Evolutionary conservation across 2,113 vertebrate species (phyloP), one percentile per base, ranked within the genome.

Genomic region (Callionymus lyra): DNA sequence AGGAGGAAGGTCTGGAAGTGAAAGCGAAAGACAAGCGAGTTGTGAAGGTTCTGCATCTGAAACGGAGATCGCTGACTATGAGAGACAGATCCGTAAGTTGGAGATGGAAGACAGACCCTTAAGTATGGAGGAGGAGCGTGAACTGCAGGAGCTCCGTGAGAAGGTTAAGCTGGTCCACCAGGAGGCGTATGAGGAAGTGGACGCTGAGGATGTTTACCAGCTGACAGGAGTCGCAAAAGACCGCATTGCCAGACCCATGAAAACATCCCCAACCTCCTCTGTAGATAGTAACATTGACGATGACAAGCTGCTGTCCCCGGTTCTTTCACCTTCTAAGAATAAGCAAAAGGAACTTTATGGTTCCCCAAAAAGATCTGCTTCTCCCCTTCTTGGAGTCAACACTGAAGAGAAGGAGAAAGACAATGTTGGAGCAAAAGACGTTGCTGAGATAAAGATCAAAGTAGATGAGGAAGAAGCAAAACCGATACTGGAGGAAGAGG

Each of bases 151-250:
- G 72, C 84, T 96, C 45, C 87, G 94, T 33, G 94, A 98, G 69
- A 98, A 98, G 58, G 91, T 94, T 31, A 88, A 87, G 47, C 68
- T 98, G 57, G 94, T 98, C 31, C 94, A 98, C 61, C 94, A 98
- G 72, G 94, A 98, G 65, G 94, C 94, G 12, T 88, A 88, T 31
- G 86, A 88, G 44, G 86, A 88, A 49, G 86, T 97, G 10, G 94
- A 98, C 72, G 95, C 95, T 21, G 94, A 98, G 61, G 94, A 98
- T 55, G 94, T 91, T 18, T 98, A 97, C 1, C 93, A 98, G 70
- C 68, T 86, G 27, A 88, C 85, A 1, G 86, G 86, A 4, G 76
- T 80, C 38, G 86, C 84, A 35, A 87, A 87, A 37, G 81, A 85
- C 52, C 63, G 82, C 35, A 84, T 86, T 39, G 77, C 80, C 5